These are phyloP conservation scores for Nothocercus nigrocapillus DNA, from an alignment of 2,113 vertebrate species.

Conservation along the genomic window DNA sequence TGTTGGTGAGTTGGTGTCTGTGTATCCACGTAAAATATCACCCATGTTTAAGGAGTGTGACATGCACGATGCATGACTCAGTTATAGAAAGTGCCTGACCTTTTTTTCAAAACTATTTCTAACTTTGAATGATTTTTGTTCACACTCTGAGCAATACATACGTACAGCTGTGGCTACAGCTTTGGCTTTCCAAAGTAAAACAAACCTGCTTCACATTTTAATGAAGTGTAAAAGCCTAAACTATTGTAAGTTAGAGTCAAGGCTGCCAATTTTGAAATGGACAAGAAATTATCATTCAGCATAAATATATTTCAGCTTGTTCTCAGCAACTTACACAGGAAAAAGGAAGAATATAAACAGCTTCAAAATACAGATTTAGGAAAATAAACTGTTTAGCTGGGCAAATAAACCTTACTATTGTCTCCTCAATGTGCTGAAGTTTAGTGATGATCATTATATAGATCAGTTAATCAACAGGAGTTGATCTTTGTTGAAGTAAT, in stretches of 20 bases:
- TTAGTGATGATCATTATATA: not conserved
- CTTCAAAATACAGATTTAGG: constrained; percentile 7
- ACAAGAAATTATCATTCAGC: not conserved
- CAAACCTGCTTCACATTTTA: not conserved
- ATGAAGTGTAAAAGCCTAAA: not conserved
- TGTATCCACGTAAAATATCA: not conserved
- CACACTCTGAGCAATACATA: not conserved
- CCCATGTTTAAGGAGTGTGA: not conserved
- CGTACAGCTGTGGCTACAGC: not conserved
- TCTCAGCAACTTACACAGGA: not conserved
- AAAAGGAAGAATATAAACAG: not conserved
- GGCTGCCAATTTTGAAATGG: not conserved
- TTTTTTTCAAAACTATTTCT: not conserved
- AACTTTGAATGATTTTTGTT: not conserved
- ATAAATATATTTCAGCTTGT: not conserved
- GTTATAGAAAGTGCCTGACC: not conserved
- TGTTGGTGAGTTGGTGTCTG: not conserved
- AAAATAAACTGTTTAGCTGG: not conserved
- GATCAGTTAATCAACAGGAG: not conserved
- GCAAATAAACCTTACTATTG: not conserved
- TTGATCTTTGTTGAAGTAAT: not conserved
- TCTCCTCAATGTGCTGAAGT: not conserved
- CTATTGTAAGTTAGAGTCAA: not conserved
- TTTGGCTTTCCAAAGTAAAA: constrained; percentile 22
- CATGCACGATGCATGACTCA: not conserved